Percentiles rank a stretch among this genome's conserved stretches.
phyloP scores from a whole-genome alignment of 2,113 vertebrate species.

The Poicephalus meyeri region DNA sequence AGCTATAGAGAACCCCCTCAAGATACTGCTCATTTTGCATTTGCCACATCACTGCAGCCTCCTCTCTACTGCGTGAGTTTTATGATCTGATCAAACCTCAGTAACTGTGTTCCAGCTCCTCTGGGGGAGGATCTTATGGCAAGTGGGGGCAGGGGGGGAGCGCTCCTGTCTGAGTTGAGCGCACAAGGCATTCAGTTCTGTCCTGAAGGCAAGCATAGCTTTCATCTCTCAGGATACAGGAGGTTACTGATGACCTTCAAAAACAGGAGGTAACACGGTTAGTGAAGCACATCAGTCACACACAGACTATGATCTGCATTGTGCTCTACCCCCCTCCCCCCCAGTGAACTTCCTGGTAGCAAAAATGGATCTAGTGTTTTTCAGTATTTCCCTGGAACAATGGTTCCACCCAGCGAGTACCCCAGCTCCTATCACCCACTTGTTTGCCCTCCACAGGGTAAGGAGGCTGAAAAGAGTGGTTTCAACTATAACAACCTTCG shows the following conservation, averaged over 20 bases:
- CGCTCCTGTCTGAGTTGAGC: not conserved
- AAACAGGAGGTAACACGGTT: not conserved
- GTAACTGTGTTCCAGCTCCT: not conserved
- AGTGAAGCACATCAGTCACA: not conserved
- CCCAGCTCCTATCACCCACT: not conserved
- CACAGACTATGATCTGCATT: not conserved
- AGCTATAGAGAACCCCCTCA: not conserved
- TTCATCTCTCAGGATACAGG: not conserved
- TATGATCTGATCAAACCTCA: not conserved
- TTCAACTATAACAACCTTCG: slow-evolving; percentile 66
- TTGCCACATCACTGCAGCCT: not conserved
- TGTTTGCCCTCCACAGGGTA: slow-evolving; percentile 35
- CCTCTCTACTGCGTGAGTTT: not conserved
- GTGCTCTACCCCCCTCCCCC: not conserved
- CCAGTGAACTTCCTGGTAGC: not conserved
- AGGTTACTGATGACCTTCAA: not conserved
- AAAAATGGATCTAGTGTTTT: not conserved
- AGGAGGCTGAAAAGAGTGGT: slow-evolving; percentile 21
- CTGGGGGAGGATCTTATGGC: not conserved
- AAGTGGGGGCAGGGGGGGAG: not conserved
- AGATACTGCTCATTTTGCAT: not conserved
- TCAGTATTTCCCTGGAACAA: not conserved
- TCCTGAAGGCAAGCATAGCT: not conserved
- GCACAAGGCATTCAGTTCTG: not conserved
- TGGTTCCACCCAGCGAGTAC: accelerated